Conservation (phyloP, 2,113 vertebrate genomes). For the Psophia crepitans region DNA sequence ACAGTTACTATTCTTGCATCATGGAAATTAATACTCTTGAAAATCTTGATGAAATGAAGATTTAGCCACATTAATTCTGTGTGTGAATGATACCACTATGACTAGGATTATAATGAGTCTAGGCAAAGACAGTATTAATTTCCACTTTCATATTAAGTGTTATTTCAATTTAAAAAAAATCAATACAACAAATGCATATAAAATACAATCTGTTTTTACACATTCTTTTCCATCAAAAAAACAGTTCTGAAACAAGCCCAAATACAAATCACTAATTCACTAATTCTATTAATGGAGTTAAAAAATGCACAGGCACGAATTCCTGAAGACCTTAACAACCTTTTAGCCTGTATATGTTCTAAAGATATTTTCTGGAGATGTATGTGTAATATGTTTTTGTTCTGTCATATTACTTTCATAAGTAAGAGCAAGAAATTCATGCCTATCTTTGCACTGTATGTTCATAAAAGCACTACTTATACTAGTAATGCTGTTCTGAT, state of each 20-base stretch:
- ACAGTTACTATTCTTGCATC: slow-evolving; percentile 27
- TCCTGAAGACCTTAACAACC: neutral
- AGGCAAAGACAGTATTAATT: neutral
- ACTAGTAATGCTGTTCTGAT: neutral
- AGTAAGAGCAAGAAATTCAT: neutral
- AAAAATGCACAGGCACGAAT: neutral
- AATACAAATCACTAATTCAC: neutral
- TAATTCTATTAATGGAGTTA: neutral
- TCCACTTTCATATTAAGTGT: neutral
- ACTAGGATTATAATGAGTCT: neutral
- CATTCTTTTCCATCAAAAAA: neutral
- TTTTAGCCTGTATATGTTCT: neutral
- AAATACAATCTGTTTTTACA: neutral
- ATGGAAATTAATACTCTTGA: slow-evolving; percentile 26
- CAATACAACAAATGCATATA: neutral
- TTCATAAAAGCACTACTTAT: neutral
- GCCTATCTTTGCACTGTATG: neutral
- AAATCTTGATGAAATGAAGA: slow-evolving; percentile 32
- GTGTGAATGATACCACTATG: neutral
- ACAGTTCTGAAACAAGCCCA: neutral
- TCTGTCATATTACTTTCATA: neutral
- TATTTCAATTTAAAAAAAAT: neutral
- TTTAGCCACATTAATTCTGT: neutral
- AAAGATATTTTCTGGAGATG: neutral
- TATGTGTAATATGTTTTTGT: neutral